Percentiles rank a stretch among this genome's conserved stretches.
These are phyloP conservation scores for Ceramica pisi DNA, from an alignment of 2,888 invertebrate species.

Conservation along the genomic window DNA sequence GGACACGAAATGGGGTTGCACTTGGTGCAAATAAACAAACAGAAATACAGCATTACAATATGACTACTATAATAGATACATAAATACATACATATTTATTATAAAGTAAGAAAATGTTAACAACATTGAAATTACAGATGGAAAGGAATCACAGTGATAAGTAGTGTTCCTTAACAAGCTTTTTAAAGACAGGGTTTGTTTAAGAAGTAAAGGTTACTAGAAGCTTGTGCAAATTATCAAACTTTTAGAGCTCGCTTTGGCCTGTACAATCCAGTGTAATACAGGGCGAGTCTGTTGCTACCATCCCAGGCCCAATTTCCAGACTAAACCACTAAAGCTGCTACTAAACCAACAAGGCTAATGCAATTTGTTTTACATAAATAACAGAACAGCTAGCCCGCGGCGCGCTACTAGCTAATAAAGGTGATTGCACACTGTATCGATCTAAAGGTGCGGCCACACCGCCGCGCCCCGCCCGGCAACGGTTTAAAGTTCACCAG, in stretches of 20 bases:
- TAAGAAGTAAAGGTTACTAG: too few relatives aligned
- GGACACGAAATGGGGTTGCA: too few relatives aligned
- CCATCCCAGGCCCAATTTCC: background rate
- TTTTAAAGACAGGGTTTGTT: too few relatives aligned
- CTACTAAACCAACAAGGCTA: conserved; percentile 21
- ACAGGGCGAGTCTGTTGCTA: background rate
- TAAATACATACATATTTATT: too few relatives aligned
- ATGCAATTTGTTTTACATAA: conserved; percentile 46
- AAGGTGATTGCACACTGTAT: conserved; percentile 64
- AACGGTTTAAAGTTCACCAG: conserved; percentile 42
- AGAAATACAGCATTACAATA: too few relatives aligned
- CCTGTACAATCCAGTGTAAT: background rate
- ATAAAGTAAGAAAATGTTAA: too few relatives aligned
- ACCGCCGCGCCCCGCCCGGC: conserved; percentile 60
- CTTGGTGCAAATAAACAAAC: too few relatives aligned
- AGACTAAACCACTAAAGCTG: background rate
- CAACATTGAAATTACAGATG: too few relatives aligned
- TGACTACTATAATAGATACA: too few relatives aligned
- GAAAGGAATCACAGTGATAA: too few relatives aligned
- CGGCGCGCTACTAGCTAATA: conserved; percentile 43
- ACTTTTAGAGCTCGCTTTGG: background rate
- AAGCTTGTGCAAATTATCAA: background rate
- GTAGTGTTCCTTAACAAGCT: too few relatives aligned
- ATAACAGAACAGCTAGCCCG: conserved; percentile 42
- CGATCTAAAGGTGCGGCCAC: conserved; percentile 71